Conservation (phyloP, 1,140 invertebrate genomes). For the Halotydeus destructor region DNA sequence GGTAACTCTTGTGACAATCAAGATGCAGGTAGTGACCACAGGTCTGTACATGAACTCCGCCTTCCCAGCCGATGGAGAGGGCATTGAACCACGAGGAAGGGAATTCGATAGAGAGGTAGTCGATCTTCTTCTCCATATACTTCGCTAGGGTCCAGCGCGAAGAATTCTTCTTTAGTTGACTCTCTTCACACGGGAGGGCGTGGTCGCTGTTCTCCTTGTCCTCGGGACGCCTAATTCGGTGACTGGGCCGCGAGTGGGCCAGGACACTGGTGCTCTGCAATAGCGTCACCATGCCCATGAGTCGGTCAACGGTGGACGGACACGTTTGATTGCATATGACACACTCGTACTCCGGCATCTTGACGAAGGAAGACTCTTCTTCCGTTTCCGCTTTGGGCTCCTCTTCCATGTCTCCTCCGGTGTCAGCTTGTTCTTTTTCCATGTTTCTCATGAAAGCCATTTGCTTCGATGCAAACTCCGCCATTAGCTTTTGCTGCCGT, state of each 20-base stretch:
- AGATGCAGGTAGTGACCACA: constrained; percentile 89
- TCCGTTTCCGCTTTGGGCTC: not conserved
- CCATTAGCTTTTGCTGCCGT: constrained; percentile 72
- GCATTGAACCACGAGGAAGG: constrained; percentile 56
- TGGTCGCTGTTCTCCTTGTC: constrained; percentile 24
- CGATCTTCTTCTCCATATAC: constrained; percentile 41
- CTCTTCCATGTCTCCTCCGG: not conserved
- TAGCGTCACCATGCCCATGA: constrained; percentile 70
- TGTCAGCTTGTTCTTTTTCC: constrained; percentile 32
- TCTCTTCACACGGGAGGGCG: constrained; percentile 41
- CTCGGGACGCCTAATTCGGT: not conserved
- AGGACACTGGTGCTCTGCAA: constrained; percentile 49
- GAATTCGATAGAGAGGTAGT: constrained; percentile 46
- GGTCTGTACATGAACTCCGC: constrained; percentile 79
- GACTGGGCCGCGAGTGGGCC: constrained; percentile 6
- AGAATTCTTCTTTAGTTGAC: constrained; percentile 31
- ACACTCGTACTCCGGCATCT: constrained; percentile 58
- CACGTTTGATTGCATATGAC: constrained; percentile 83
- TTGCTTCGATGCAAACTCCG: constrained; percentile 72
- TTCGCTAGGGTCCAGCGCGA: constrained; percentile 24
- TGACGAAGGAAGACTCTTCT: not conserved
- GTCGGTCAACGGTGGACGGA: constrained; percentile 56
- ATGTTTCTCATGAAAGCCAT: constrained; percentile 73
- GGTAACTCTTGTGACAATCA: constrained; percentile 70
- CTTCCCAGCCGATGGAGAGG: constrained; percentile 71